These are phyloP conservation scores for Saguinus midas DNA, from an alignment of 2,113 vertebrate species.

Conservation along the genomic window DNA sequence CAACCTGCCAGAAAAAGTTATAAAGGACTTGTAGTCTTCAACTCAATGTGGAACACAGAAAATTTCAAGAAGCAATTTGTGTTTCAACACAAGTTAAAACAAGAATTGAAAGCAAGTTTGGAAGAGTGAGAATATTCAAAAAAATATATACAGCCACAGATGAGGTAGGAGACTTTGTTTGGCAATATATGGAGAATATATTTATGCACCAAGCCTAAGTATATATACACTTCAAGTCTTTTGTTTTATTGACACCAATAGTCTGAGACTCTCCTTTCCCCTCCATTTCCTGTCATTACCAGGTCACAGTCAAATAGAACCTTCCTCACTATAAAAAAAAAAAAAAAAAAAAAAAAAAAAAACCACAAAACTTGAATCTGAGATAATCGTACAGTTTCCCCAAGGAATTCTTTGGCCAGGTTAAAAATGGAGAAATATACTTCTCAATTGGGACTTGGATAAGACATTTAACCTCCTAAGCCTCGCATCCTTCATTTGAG, in stretches of 20 bases:
- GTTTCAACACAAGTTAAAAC: neutral
- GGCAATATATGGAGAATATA: neutral
- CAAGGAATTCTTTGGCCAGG: neutral
- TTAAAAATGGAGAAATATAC: neutral
- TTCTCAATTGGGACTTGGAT: neutral
- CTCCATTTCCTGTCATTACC: neutral
- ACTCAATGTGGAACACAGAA: neutral
- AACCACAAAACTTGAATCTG: neutral
- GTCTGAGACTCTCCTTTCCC: neutral
- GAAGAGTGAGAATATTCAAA: neutral
- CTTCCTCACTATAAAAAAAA: neutral
- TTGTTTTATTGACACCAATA: neutral
- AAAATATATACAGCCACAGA: neutral
- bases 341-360: too few species aligned
- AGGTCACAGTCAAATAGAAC: neutral
- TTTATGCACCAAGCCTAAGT: neutral
- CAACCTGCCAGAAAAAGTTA: neutral
- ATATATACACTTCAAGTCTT: neutral
- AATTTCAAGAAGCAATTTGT: neutral
- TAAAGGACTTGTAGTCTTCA: neutral
- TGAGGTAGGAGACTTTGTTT: neutral
- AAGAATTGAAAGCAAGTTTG: neutral
- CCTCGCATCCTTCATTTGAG: neutral
- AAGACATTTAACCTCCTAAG: conserved; percentile 36
- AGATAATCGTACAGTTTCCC: neutral